Base-by-base conservation (phyloP, 2,888 invertebrate species). In the Graphium colonna region DNA sequence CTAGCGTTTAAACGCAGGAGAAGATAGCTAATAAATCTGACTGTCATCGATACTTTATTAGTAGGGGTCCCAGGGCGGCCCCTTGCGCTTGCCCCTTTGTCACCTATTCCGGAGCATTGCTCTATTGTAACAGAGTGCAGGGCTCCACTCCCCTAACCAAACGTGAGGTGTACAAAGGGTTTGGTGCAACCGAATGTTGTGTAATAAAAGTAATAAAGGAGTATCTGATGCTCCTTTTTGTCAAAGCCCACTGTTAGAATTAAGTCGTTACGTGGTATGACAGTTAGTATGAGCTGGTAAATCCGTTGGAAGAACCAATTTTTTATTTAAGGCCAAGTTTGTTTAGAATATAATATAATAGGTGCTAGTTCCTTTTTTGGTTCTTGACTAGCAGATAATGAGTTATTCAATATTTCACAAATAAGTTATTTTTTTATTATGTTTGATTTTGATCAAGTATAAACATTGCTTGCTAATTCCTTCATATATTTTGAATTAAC, bases 161-260 rank as follows among this genome's bases (percentile, higher is more conserved):
- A 82, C 85, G 86, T 86, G 86, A 77, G 71, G 57, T 61, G 55
- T 53, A 86, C 84, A 87, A 86, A 83, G 82, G 86, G 79, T 76
- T 50, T 68, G 63, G 59, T 55, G 51, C 61, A 59, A 68, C 65
- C 62, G 61, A 60, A 63, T 58, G 58, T 65, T 67, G 70, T 64
- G 66, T 68, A 74, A 70, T 73, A 70, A 64, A 66, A 65, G 65
- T 71, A 73, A 76, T 77, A 79, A 77, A 71, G 57, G 75, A 71
- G 67, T 64, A 67, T 64, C 63, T 58, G 61, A 67, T 64, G 63
- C 62, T 59, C 59, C n/a, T n/a, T n/a, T 44, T 67, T 68, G 68
- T 67, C 64, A 57, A 67, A 68, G 38, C 61, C 58, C 53, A 43
- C 51, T 52, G 64, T 66, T 62, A 50, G 62, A 66, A 81, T 82